A percentile compares a stretch with the other conserved stretches of the same genome.
phyloP scores from a whole-genome alignment of 2,113 vertebrate genomes.

The Barbus barbus region DNA sequence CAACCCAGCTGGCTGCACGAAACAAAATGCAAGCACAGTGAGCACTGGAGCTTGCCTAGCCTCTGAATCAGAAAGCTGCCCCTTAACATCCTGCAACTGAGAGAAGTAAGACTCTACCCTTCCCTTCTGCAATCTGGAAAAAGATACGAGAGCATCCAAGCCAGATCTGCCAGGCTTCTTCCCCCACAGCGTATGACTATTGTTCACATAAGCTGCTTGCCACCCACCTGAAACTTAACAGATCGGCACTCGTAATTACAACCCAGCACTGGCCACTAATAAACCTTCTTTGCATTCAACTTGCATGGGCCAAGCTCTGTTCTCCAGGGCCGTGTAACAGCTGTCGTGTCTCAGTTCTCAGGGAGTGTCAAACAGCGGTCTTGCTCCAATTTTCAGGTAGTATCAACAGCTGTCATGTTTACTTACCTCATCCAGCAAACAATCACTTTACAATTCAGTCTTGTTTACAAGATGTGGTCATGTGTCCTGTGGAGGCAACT shows the following conservation, averaged over 20 bases:
- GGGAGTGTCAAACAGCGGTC: background rate
- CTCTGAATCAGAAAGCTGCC: background rate
- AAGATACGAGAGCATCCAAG: conserved; percentile 1
- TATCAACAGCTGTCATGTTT: conserved; percentile 18
- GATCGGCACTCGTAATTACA: background rate
- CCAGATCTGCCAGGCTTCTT: background rate
- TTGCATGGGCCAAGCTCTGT: background rate
- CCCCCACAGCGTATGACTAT: background rate
- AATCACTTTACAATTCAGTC: background rate
- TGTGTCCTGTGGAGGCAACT: background rate
- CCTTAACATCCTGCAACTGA: background rate
- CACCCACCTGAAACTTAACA: background rate
- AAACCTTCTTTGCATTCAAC: background rate
- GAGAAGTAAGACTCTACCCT: background rate
- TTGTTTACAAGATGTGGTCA: background rate
- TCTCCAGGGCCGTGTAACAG: conserved; percentile 1
- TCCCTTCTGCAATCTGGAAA: background rate
- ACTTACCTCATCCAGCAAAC: background rate
- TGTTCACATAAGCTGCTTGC: background rate
- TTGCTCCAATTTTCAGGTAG: background rate
- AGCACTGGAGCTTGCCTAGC: background rate
- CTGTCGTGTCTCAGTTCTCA: background rate
- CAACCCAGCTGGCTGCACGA: background rate
- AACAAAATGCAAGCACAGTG: background rate
- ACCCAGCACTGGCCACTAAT: background rate